Conservation (phyloP, 1,140 invertebrate genomes). For the Zophobas morio region DNA sequence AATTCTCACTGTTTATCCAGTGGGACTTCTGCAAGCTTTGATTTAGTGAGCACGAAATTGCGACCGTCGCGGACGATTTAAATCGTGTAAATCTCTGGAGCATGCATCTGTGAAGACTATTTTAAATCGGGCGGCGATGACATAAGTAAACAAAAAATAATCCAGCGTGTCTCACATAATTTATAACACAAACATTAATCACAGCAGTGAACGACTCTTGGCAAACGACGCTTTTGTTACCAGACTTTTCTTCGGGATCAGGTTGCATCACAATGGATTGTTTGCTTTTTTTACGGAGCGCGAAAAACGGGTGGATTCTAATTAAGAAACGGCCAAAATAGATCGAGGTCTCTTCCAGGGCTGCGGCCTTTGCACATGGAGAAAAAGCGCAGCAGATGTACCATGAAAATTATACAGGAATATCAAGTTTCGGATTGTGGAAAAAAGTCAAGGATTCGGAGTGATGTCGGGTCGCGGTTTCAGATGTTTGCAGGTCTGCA, state of each 20-base stretch:
- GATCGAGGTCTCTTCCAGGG: too few relatives aligned
- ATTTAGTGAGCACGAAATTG: neutral
- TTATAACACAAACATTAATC: conserved; percentile 12
- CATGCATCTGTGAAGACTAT: conserved; percentile 28
- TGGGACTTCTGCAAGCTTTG: conserved; percentile 25
- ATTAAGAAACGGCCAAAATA: too few relatives aligned
- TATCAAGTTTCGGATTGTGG: too few relatives aligned
- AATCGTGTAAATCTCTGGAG: conserved; percentile 28
- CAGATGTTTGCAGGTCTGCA: too few relatives aligned
- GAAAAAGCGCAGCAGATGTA: too few relatives aligned
- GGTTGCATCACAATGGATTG: neutral
- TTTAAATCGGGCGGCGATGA: conserved; percentile 29
- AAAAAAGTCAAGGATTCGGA: too few relatives aligned
- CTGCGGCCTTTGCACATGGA: too few relatives aligned
- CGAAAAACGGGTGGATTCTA: too few relatives aligned
- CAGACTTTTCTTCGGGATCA: neutral
- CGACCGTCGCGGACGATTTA: conserved; percentile 1
- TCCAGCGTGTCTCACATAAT: conserved; percentile 7
- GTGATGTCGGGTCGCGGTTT: too few relatives aligned
- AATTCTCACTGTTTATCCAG: too few relatives aligned
- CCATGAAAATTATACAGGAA: too few relatives aligned
- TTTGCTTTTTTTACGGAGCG: neutral
- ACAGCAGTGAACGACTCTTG: neutral
- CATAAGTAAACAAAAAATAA: conserved; percentile 29
- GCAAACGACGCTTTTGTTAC: neutral